phyloP scores from a whole-genome alignment of 2,888 invertebrate species.

The Athalia circularis region DNA sequence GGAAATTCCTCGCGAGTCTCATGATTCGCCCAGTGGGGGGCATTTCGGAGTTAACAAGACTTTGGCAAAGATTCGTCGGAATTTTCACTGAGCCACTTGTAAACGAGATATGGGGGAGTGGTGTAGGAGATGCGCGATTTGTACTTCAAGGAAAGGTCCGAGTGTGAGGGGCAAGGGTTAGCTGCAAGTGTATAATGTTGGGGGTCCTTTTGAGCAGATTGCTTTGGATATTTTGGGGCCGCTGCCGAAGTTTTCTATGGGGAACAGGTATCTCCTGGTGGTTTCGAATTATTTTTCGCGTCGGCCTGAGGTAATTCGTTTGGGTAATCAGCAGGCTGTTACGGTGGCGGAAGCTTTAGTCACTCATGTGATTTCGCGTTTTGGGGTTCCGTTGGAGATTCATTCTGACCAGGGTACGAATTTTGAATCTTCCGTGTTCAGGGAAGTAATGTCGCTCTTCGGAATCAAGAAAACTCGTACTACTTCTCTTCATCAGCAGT shows the following conservation, averaged over 20 bases:
- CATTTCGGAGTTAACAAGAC: conserved; percentile 61
- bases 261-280: conserved; percentile 52
- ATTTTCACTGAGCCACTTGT: conserved; percentile 54
- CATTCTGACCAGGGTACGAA: no score
- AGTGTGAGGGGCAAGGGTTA: conserved; percentile 37
- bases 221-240: conserved; percentile 56
- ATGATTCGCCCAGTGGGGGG: conserved; percentile 55
- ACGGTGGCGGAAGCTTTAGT: no score
- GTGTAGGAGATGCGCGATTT: conserved; percentile 54
- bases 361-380: no score
- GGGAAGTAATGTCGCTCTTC: no score
- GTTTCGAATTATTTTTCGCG: no score
- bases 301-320: no score
- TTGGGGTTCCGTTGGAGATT: no score
- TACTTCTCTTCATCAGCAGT: no score
- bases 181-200: conserved; percentile 54
- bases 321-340: no score
- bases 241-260: conserved; percentile 51
- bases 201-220: conserved; percentile 51
- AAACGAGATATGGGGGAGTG: conserved; percentile 53
- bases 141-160: conserved; percentile 54
- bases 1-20: conserved; percentile 51
- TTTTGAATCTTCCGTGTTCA: no score
- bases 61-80: conserved; percentile 54
- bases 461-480: no score